Conservation (phyloP, 2,888 invertebrate genomes). For the Cataglyphis albicans region DNA sequence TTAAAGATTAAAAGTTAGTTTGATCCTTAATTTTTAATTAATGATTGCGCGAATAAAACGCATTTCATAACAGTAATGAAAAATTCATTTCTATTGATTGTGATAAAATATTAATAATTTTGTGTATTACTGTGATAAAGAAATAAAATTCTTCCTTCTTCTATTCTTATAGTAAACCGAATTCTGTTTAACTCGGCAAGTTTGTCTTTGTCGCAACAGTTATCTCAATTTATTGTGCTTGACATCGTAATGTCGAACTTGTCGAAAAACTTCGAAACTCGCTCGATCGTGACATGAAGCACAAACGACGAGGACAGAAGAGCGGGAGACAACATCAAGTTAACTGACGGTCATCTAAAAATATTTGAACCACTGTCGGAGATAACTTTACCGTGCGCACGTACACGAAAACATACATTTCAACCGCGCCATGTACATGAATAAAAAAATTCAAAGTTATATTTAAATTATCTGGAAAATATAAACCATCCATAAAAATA, state of each 20-base stretch:
- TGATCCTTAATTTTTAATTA: background rate
- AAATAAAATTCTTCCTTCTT: background rate
- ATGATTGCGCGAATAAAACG: background rate
- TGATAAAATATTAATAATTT: background rate
- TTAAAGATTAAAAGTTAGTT: background rate
- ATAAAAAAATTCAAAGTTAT: background rate
- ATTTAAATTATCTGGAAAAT: background rate
- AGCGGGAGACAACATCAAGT: background rate
- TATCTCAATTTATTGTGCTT: conserved; percentile 56
- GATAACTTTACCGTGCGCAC: background rate
- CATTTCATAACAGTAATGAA: background rate
- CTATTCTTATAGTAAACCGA: conserved; percentile 12
- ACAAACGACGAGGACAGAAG: conserved; percentile 32
- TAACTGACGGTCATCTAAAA: conserved; percentile 29
- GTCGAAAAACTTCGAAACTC: conserved; percentile 57
- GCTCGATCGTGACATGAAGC: conserved; percentile 37
- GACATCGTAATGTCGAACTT: conserved; percentile 44
- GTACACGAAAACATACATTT: background rate
- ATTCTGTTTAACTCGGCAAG: conserved; percentile 2
- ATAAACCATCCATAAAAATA: background rate
- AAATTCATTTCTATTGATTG: conserved; percentile 9
- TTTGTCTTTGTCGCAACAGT: conserved; percentile 47
- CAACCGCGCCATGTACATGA: background rate
- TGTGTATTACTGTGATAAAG: background rate
- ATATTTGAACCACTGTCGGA: conserved; percentile 5